phyloP scores from a whole-genome alignment of 2,888 invertebrate species.

The Periphyllus acericola region DNA sequence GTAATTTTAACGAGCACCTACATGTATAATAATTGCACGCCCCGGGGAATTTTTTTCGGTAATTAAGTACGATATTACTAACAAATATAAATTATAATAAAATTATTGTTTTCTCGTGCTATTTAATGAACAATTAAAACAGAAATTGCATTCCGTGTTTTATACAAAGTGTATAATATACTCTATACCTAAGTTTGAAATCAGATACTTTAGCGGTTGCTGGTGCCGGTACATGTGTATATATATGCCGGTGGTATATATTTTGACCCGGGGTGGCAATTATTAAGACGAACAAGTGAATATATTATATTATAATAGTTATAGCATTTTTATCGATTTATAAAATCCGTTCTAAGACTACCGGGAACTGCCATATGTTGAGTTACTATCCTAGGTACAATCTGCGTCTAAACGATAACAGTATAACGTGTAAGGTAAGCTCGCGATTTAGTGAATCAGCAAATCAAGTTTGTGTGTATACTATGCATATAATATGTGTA shows the following conservation, averaged over 20 bases:
- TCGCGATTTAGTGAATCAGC: no score
- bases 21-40: neutral
- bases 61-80: neutral
- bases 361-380: neutral
- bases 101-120: neutral
- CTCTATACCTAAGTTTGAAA: no score
- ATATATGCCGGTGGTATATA: no score
- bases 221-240: no score
- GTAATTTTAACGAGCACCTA: neutral
- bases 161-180: neutral
- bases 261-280: neutral
- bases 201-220: neutral
- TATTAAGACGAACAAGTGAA: neutral
- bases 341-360: neutral
- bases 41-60: neutral
- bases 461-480: no score
- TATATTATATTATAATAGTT: neutral
- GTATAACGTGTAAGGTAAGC: no score
- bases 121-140: neutral
- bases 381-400: no score
- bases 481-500: no score
- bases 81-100: neutral
- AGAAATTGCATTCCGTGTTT: neutral
- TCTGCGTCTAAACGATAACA: no score
- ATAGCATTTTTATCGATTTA: neutral